A percentile compares a stretch with the other conserved stretches of the same genome.
Conservation (phyloP, 1,140 invertebrate species). For the Bombus polaris region DNA sequence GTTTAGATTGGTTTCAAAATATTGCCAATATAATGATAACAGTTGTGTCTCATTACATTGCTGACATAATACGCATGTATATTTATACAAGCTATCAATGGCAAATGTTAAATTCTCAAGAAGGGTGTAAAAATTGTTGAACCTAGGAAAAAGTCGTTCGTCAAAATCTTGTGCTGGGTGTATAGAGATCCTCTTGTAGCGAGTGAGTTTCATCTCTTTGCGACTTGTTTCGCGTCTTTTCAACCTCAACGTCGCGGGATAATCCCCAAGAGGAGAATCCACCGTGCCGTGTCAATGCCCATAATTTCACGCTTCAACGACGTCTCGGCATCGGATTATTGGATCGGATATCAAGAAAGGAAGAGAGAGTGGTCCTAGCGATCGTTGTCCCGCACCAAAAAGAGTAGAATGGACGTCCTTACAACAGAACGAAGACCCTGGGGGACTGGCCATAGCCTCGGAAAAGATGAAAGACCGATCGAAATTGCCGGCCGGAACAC, state of each 20-base stretch:
- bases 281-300: conserved; percentile 74
- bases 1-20: no score
- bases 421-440: conserved; percentile 48
- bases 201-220: conserved; percentile 55
- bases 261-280: conserved; percentile 56
- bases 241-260: conserved; percentile 31
- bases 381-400: conserved; percentile 60
- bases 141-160: no score
- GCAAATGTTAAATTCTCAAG: no score
- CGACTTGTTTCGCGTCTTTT: conserved; percentile 50
- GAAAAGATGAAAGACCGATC: conserved; percentile 64
- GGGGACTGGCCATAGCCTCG: conserved; percentile 44
- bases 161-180: no score
- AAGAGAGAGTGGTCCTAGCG: conserved; percentile 52
- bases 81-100: no score
- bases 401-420: conserved; percentile 58
- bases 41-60: no score
- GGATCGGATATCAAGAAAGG: conserved; percentile 74
- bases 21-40: no score
- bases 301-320: conserved; percentile 79
- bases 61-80: no score
- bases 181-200: not conserved
- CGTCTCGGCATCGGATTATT: conserved; percentile 77
- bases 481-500: conserved; percentile 54
- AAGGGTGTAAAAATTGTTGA: no score